Evolutionary conservation across 2,113 vertebrate genomes (phyloP).

Genomic region (Phaetusa simplex): DNA sequence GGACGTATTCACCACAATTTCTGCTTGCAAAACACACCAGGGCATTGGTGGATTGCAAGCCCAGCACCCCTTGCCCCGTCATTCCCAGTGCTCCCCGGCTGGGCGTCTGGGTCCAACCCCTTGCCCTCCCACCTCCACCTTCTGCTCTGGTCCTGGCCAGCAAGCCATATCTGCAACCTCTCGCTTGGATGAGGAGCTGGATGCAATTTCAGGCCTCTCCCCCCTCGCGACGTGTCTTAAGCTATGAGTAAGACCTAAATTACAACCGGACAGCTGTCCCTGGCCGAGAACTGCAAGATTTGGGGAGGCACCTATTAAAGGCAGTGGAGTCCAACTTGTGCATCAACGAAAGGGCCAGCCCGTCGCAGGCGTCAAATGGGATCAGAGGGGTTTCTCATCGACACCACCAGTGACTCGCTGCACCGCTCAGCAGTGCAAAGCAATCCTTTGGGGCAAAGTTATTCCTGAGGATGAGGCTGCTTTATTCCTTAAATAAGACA

Average conservation of each 20-base stretch:
- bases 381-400: accelerated
- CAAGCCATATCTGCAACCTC: neutral
- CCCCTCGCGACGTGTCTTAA: neutral
- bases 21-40: neutral
- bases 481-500: neutral
- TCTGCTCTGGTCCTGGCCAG: neutral
- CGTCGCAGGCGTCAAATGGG: accelerated
- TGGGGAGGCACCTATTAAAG: neutral
- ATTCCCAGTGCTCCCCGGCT: accelerated
- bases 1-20: accelerated
- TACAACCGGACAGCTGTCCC: neutral
- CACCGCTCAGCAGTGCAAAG: neutral
- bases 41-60: neutral
- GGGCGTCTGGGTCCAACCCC: accelerated
- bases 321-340: neutral
- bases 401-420: neutral
- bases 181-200: neutral
- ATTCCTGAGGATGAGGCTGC: neutral
- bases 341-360: neutral
- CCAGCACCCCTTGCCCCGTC: neutral
- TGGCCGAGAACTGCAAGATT: neutral
- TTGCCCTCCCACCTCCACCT: accelerated
- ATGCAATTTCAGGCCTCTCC: neutral
- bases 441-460: neutral
- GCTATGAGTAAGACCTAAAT: slow-evolving; percentile 2